Percentiles rank a stretch among this genome's conserved stretches.
Evolutionary conservation across 1,140 invertebrate genomes (phyloP).

Genomic region (Camponotus vicinus): DNA sequence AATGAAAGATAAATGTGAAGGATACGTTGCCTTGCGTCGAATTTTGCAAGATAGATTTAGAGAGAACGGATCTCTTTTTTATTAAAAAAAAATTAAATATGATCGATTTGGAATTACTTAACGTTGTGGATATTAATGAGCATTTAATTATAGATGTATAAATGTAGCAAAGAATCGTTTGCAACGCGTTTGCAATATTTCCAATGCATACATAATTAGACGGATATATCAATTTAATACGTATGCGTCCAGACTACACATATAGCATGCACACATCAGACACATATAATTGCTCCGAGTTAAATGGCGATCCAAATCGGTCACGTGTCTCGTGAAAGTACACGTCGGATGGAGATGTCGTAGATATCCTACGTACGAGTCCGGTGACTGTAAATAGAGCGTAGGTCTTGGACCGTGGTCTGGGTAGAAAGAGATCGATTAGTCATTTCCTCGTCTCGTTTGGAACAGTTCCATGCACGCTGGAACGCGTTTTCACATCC

Average conservation of each 20-base stretch:
- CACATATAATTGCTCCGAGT: slow-evolving; percentile 42
- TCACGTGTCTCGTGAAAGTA: slow-evolving; percentile 32
- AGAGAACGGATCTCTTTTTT: background rate
- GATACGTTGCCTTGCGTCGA: background rate
- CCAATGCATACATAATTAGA: background rate
- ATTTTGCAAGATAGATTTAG: background rate
- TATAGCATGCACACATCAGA: too few relatives aligned
- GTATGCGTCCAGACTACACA: too few relatives aligned
- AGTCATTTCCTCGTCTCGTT: slow-evolving; percentile 53
- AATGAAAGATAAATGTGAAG: background rate
- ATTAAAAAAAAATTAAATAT: background rate
- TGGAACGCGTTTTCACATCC: slow-evolving; percentile 20
- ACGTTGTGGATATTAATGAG: background rate
- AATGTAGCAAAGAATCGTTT: background rate
- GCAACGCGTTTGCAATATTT: background rate
- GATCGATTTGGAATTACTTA: background rate
- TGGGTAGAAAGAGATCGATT: slow-evolving; percentile 60
- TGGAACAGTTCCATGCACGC: slow-evolving; percentile 60
- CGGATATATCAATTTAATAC: background rate
- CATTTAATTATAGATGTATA: background rate
- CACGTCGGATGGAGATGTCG: background rate
- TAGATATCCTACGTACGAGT: slow-evolving; percentile 5
- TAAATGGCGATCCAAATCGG: slow-evolving; percentile 23
- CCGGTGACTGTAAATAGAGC: slow-evolving; percentile 55
- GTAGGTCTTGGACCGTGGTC: slow-evolving; percentile 38